Conservation (phyloP, 2,797 vertebrate genomes). For the Typhlichthys eigenmanni region DNA sequence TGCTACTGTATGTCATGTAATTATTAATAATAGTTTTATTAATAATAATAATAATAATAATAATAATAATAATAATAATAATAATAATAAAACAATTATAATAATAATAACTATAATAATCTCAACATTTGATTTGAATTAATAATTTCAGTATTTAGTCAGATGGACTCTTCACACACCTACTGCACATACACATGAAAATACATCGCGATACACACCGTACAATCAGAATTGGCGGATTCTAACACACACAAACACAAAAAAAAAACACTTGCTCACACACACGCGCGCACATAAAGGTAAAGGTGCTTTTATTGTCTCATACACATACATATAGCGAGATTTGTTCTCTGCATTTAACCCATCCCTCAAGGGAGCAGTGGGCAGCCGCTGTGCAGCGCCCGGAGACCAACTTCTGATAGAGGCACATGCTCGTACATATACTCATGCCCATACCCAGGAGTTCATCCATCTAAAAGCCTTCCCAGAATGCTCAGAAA, state of each 20-base stretch:
- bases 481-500: conserved; percentile 43
- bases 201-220: conserved; percentile 14
- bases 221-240: background rate
- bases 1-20: background rate
- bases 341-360: no score
- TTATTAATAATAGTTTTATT: no score
- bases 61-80: background rate
- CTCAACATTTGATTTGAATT: no score
- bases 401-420: background rate
- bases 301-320: no score
- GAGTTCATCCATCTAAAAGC: conserved; percentile 74
- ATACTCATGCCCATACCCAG: conserved; percentile 34
- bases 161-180: background rate
- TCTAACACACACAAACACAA: conserved; percentile 6
- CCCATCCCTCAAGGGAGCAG: no score
- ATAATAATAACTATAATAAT: no score
- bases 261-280: conserved; percentile 12
- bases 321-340: no score
- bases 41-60: background rate
- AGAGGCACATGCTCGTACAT: conserved; percentile 19
- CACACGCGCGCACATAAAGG: no score
- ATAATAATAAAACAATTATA: background rate
- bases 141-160: no score
- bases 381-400: no score
- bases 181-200: background rate